These are phyloP conservation scores for Propithecus coquereli DNA, from an alignment of 2,113 vertebrate species.

Conservation along the genomic window DNA sequence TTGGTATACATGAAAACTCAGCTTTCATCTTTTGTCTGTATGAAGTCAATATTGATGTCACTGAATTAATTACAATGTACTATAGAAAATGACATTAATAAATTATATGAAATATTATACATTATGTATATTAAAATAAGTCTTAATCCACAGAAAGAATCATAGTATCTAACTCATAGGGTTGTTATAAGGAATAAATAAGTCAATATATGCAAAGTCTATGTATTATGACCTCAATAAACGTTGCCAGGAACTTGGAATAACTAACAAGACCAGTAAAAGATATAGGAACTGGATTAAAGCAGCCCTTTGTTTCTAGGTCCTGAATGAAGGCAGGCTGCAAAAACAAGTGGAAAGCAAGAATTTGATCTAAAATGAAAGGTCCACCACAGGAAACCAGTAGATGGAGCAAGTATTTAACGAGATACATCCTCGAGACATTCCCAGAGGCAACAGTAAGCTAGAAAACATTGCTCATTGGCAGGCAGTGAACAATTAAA, in stretches of 20 bases:
- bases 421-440: not conserved
- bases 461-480: not conserved
- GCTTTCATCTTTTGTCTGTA: conserved; percentile 78
- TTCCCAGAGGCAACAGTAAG: not conserved
- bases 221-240: not conserved
- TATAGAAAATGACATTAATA: conserved; percentile 82
- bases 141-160: conserved; percentile 63
- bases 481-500: not conserved
- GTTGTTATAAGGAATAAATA: not conserved
- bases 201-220: not conserved
- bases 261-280: not conserved
- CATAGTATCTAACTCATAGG: not conserved
- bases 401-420: not conserved
- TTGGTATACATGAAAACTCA: conserved; percentile 76
- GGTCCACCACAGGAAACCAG: not conserved
- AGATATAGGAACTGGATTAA: not conserved
- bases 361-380: not conserved
- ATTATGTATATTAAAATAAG: conserved; percentile 78
- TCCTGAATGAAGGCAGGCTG: not conserved
- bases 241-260: no score
- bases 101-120: conserved; percentile 80
- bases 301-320: not conserved
- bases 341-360: not conserved
- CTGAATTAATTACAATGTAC: conserved; percentile 80
- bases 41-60: conserved; percentile 79